Percentiles rank a stretch among this genome's conserved stretches.
These are phyloP conservation scores for Malurus elegans DNA, from an alignment of 2,113 vertebrate genomes.

Conservation along the genomic window DNA sequence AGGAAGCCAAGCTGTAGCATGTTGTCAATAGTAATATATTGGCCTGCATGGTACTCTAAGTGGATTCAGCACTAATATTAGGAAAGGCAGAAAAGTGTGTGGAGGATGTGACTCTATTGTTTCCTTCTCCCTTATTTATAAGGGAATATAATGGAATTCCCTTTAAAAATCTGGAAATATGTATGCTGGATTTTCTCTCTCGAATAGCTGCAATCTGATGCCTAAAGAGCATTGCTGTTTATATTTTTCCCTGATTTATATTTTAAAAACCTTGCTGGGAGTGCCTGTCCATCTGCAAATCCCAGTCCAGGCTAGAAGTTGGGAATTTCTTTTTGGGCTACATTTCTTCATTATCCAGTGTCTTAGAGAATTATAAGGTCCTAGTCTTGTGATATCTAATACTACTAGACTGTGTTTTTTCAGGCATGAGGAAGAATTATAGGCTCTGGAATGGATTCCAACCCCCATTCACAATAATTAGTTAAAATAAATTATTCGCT, in stretches of 20 bases:
- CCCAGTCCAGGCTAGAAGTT: neutral
- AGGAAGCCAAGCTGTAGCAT: neutral
- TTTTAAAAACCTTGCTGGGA: neutral
- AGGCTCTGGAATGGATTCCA: neutral
- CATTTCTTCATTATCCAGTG: neutral
- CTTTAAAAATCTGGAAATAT: neutral
- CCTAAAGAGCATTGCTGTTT: neutral
- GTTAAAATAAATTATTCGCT: constrained; percentile 6
- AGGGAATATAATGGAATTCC: neutral
- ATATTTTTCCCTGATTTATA: neutral
- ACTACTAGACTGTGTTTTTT: neutral
- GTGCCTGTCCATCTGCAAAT: neutral
- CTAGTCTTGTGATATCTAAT: neutral
- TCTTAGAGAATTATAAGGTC: neutral
- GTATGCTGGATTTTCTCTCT: neutral
- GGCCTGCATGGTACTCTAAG: neutral
- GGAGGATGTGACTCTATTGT: neutral
- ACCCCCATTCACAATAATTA: neutral
- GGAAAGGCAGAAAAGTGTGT: neutral
- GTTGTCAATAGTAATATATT: constrained; percentile 52
- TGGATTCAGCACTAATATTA: neutral
- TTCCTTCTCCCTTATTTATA: neutral
- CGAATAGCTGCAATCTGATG: neutral
- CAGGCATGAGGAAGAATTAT: neutral
- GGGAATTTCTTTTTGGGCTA: neutral